These are phyloP conservation scores for Gobio occitaniae DNA, from an alignment of 2,797 vertebrate genomes.

Conservation along the genomic window DNA sequence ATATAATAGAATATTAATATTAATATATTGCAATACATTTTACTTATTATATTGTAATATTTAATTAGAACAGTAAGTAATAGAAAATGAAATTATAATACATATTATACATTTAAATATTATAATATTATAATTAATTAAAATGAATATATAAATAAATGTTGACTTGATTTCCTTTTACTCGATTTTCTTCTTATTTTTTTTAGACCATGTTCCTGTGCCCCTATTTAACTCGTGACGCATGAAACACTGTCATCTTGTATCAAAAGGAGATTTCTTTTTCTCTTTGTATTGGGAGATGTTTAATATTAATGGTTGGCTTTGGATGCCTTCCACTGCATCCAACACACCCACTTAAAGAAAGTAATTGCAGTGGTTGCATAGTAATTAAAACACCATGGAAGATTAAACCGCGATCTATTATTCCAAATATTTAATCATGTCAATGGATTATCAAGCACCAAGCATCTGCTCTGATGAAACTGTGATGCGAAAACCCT, in stretches of 20 bases:
- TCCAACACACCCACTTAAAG: neutral
- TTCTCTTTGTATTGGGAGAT: neutral
- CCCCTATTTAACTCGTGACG: neutral
- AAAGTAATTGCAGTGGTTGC: neutral
- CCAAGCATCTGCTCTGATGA: neutral
- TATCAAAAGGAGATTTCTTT: neutral
- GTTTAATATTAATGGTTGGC: neutral
- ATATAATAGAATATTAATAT: too few species aligned
- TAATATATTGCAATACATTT: too few species aligned
- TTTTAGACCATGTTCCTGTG: neutral
- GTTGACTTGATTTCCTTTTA: neutral
- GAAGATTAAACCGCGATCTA: neutral
- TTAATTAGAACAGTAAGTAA: too few species aligned
- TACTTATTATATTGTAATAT: too few species aligned
- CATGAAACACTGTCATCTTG: neutral
- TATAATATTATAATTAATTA: too few species aligned
- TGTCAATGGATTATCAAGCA: neutral
- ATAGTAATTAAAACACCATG: constrained; percentile 1
- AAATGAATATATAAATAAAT: neutral
- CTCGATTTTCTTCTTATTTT: neutral
- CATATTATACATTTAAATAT: neutral
- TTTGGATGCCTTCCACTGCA: constrained; percentile 2
- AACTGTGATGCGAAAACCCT: neutral
- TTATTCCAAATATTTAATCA: neutral
- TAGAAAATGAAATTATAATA: neutral